phyloP scores from a whole-genome alignment of 1,140 invertebrate genomes.

The Drosophila malerkotliana region DNA sequence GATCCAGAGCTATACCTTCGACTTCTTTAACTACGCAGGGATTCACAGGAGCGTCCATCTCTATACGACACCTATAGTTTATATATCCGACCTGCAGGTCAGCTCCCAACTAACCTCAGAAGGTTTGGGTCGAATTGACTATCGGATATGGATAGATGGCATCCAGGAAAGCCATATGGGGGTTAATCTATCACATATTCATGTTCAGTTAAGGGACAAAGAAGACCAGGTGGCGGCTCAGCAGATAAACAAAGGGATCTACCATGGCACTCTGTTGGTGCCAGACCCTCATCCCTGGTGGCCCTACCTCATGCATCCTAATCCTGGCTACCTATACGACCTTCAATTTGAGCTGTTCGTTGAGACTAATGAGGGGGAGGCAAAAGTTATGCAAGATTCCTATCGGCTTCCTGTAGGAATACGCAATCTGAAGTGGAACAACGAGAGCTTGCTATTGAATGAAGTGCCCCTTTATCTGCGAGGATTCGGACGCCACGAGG shows the following conservation, averaged over 20 bases:
- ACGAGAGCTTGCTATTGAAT: conserved; percentile 92
- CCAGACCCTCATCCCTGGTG: conserved; percentile 94
- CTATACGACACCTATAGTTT: conserved; percentile 92
- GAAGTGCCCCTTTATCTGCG: conserved; percentile 93
- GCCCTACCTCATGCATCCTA: conserved; percentile 93
- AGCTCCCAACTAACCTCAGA: conserved; percentile 86
- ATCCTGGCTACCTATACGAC: conserved; percentile 91
- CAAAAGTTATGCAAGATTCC: conserved; percentile 87
- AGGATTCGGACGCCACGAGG: conserved; percentile 98
- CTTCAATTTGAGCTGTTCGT: conserved; percentile 84
- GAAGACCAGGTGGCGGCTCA: conserved; percentile 42
- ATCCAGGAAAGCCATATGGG: neutral
- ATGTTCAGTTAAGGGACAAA: conserved; percentile 44
- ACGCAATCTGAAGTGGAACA: conserved; percentile 91
- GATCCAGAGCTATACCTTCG: conserved; percentile 94
- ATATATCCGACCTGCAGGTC: conserved; percentile 93
- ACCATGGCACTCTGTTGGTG: conserved; percentile 86
- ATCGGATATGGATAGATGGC: conserved; percentile 44
- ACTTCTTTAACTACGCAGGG: conserved; percentile 99
- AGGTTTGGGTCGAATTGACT: conserved; percentile 72
- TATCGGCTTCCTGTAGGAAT: conserved; percentile 95
- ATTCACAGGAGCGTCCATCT: conserved; percentile 96
- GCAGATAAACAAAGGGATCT: conserved; percentile 38
- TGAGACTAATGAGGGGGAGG: conserved; percentile 19
- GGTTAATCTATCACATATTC: conserved; percentile 18